These are phyloP conservation scores for Emydura subglobosa DNA, from an alignment of 2,113 vertebrate genomes.

Conservation along the genomic window DNA sequence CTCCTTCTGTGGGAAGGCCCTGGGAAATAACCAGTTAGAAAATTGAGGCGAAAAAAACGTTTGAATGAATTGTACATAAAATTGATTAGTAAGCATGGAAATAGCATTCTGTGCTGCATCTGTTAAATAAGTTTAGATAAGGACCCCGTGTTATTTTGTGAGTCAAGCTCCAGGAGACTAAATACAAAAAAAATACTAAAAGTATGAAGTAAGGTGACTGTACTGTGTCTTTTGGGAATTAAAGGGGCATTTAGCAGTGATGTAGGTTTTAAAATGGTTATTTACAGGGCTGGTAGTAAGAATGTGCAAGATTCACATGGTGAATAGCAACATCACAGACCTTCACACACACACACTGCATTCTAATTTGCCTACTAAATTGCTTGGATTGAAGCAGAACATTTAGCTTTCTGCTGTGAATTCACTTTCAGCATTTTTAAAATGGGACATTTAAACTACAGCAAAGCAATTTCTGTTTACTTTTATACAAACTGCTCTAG, in stretches of 20 bases:
- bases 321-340: not conserved
- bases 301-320: conserved; percentile 41
- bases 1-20: not conserved
- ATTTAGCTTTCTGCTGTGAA: conserved; percentile 52
- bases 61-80: not conserved
- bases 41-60: not conserved
- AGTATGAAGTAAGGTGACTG: conserved; percentile 15
- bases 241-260: conserved; percentile 49
- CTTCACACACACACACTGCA: conserved; percentile 34
- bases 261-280: conserved; percentile 49
- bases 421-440: conserved; percentile 20
- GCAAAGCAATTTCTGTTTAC: not conserved
- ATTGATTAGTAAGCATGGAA: not conserved
- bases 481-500: conserved; percentile 18
- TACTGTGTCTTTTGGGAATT: conserved; percentile 44
- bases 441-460: conserved; percentile 42
- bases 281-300: conserved; percentile 50
- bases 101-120: not conserved
- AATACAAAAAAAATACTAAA: conserved; percentile 13
- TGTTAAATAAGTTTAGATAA: not conserved
- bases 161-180: conserved; percentile 32
- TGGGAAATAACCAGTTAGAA: not conserved
- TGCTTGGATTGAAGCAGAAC: conserved; percentile 19
- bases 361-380: conserved; percentile 16
- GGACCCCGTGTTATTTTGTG: not conserved